Conservation (phyloP, 2,888 invertebrate species). For the Gymnocheta viridis region DNA sequence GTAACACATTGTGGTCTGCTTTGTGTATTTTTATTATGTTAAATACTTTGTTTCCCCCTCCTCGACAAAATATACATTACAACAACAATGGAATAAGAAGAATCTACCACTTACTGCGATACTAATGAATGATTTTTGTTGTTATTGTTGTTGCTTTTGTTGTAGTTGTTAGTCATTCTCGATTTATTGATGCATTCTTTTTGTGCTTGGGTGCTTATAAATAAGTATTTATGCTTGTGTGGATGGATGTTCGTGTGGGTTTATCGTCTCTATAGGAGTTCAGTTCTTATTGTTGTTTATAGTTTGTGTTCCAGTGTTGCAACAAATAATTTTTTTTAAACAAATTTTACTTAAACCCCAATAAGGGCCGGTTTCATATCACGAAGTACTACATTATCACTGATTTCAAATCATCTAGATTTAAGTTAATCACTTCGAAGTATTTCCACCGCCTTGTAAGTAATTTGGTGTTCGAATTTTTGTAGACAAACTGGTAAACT, state of each 20-base stretch:
- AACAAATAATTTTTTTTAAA: background rate
- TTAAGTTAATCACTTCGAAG: too few relatives aligned
- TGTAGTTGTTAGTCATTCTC: conserved; percentile 13
- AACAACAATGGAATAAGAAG: background rate
- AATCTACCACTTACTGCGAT: conserved; percentile 58
- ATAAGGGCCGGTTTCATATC: too few relatives aligned
- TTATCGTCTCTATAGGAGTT: conserved; percentile 24
- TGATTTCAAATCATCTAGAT: too few relatives aligned
- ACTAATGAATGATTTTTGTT: conserved; percentile 53
- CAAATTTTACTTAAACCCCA: too few relatives aligned
- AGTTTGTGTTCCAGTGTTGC: background rate
- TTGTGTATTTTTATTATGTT: conserved; percentile 11
- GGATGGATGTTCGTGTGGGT: background rate
- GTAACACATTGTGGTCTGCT: conserved; percentile 38
- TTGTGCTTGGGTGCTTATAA: background rate
- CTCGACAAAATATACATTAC: conserved; percentile 19
- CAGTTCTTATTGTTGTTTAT: background rate
- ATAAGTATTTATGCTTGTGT: too few relatives aligned
- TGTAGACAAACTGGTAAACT: too few relatives aligned
- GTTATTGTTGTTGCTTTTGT: conserved; percentile 3
- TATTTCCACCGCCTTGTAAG: too few relatives aligned
- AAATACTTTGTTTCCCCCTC: background rate
- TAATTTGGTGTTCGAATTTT: too few relatives aligned
- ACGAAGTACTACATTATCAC: too few relatives aligned
- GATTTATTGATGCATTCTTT: conserved; percentile 46